Conservation (phyloP, 1,140 invertebrate genomes). For the Wasmannia auropunctata region DNA sequence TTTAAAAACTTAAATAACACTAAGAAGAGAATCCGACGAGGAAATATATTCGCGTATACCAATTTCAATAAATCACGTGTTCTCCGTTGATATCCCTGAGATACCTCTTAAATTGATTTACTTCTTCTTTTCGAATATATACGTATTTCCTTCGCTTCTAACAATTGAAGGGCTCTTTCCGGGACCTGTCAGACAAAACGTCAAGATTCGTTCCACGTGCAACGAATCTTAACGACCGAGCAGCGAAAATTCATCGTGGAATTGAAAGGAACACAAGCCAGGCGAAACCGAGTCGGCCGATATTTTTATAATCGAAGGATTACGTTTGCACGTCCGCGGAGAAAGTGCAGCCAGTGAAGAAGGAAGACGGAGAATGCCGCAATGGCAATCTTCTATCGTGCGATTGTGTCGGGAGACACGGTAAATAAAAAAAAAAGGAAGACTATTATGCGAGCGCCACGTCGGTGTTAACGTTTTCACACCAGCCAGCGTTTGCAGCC, state of each 20-base stretch:
- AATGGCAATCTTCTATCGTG: not conserved
- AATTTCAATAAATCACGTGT: not conserved
- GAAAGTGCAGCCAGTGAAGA: constrained; percentile 28
- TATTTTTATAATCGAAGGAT: constrained; percentile 36
- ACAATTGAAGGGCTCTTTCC: not conserved
- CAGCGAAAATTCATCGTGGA: not conserved
- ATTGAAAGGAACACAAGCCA: constrained; percentile 8
- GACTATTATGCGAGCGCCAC: not conserved
- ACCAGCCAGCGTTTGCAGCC: not conserved
- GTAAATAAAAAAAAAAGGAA: not conserved
- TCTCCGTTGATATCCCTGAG: not conserved
- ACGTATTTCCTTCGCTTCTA: not conserved
- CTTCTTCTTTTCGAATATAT: not conserved
- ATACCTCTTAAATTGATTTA: not conserved
- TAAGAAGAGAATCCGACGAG: not conserved
- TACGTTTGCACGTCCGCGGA: constrained; percentile 17
- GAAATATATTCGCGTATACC: not conserved
- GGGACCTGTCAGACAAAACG: not conserved
- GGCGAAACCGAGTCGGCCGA: not conserved
- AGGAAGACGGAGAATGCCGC: not conserved
- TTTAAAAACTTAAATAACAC: not conserved
- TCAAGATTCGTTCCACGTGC: not conserved
- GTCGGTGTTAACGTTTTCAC: not conserved
- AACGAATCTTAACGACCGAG: not conserved
- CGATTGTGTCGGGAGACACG: constrained; percentile 1